Percentiles rank a stretch among this genome's conserved stretches.
These are phyloP conservation scores for Anas flavirostris DNA, from an alignment of 2,797 vertebrate genomes.

Conservation along the genomic window DNA sequence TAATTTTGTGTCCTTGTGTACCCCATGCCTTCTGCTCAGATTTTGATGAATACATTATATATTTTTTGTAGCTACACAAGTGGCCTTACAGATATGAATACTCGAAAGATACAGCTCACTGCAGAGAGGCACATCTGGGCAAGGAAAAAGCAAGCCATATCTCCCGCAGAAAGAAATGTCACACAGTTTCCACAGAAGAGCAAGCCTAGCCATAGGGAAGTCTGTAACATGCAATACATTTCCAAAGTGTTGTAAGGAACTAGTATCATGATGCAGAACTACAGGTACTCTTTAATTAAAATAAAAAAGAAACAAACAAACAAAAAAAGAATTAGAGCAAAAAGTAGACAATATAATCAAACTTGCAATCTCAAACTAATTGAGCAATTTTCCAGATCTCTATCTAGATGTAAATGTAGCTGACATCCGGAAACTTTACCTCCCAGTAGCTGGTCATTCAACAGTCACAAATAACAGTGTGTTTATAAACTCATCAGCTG, in stretches of 20 bases:
- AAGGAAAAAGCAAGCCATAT: not conserved
- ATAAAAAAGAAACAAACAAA: not conserved
- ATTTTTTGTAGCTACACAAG: not conserved
- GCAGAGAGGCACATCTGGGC: not conserved
- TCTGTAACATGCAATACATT: not conserved
- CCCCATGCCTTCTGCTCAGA: not conserved
- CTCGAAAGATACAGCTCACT: not conserved
- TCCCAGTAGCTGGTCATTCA: not conserved
- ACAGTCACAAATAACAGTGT: not conserved
- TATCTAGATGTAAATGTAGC: not conserved
- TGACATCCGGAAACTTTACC: not conserved
- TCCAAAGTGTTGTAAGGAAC: not conserved
- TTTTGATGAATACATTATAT: not conserved
- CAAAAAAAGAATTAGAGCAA: not conserved
- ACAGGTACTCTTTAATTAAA: not conserved
- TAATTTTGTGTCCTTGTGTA: not conserved
- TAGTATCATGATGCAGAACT: not conserved
- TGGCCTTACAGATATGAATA: not conserved
- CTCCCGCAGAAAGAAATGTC: conserved; percentile 10
- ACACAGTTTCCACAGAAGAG: not conserved
- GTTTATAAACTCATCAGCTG: not conserved
- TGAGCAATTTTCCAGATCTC: not conserved
- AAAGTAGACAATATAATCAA: not conserved
- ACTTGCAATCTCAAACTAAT: not conserved
- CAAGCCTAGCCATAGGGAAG: not conserved